These are phyloP conservation scores for Benthosema pterotum DNA, from an alignment of 2,797 vertebrate species.

Conservation along the genomic window DNA sequence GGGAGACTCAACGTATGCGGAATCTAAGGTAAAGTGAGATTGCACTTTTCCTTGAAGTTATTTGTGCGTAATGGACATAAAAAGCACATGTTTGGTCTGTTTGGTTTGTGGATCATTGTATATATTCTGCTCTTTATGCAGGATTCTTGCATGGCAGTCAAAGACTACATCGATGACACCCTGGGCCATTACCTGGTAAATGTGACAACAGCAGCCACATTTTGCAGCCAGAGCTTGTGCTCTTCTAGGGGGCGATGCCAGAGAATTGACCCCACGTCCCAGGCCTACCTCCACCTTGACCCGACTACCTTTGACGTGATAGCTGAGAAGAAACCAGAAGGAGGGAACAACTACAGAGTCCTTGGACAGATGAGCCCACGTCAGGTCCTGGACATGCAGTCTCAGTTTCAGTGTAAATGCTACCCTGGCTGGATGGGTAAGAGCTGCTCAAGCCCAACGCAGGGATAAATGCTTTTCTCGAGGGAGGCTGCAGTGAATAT, in stretches of 20 bases:
- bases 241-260: constrained; percentile 85
- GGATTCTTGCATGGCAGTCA: constrained; percentile 83
- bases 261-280: constrained; percentile 60
- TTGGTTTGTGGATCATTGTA: not conserved
- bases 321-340: constrained; percentile 40
- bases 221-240: constrained; percentile 87
- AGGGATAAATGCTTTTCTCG: too few species aligned
- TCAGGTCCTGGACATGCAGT: constrained; percentile 58
- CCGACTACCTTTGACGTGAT: constrained; percentile 79
- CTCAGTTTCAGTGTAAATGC: constrained; percentile 86
- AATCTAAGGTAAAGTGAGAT: constrained; percentile 76
- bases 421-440: constrained; percentile 83
- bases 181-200: constrained; percentile 90
- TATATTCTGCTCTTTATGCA: constrained; percentile 47
- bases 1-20: constrained; percentile 78
- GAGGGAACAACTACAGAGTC: constrained; percentile 61
- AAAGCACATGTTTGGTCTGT: not conserved
- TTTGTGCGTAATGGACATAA: too few species aligned
- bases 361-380: constrained; percentile 51
- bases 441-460: constrained; percentile 64
- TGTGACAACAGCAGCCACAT: constrained; percentile 80
- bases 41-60: not conserved
- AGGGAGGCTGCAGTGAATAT: too few species aligned
- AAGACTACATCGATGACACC: constrained; percentile 81
- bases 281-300: constrained; percentile 84